These are phyloP conservation scores for Aradophagus sp. DNA, from an alignment of 1,140 invertebrate genomes.

Conservation along the genomic window DNA sequence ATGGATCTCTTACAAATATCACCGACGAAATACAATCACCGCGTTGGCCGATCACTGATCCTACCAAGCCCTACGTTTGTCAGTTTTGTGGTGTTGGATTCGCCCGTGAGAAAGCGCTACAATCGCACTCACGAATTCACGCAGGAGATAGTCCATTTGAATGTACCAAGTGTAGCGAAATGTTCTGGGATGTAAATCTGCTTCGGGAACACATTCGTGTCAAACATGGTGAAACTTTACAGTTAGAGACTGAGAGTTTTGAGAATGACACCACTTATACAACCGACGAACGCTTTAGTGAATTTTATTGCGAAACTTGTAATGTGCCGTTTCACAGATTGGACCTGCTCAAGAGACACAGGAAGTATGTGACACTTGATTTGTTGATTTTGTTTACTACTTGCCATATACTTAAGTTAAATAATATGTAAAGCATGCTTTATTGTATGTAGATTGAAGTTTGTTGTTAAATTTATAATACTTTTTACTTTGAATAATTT, in stretches of 20 bases:
- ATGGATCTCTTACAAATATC: slow-evolving; percentile 58
- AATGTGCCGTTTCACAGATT: slow-evolving; percentile 84
- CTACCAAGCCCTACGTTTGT: slow-evolving; percentile 85
- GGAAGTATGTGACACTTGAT: slow-evolving; percentile 74
- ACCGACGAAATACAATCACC: slow-evolving; percentile 61
- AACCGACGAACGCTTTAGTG: slow-evolving; percentile 80
- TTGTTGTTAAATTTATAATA: no score
- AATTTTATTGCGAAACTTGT: slow-evolving; percentile 85
- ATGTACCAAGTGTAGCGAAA: slow-evolving; percentile 83
- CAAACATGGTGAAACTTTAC: slow-evolving; percentile 74
- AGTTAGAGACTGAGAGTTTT: slow-evolving; percentile 71
- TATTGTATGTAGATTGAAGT: no score
- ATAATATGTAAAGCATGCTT: no score
- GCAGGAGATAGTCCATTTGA: slow-evolving; percentile 85
- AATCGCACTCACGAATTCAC: slow-evolving; percentile 82
- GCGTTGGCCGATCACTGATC: slow-evolving; percentile 80
- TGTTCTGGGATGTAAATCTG: slow-evolving; percentile 83
- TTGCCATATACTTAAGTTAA: no score
- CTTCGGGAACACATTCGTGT: slow-evolving; percentile 80
- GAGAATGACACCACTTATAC: slow-evolving; percentile 77
- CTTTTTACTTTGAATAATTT: no score
- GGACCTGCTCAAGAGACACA: slow-evolving; percentile 83
- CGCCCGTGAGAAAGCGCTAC: slow-evolving; percentile 85
- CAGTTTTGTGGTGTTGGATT: slow-evolving; percentile 86
- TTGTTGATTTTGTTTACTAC: no score